phyloP scores from a whole-genome alignment of 1,140 invertebrate species.

The Drosophila asahinai region DNA sequence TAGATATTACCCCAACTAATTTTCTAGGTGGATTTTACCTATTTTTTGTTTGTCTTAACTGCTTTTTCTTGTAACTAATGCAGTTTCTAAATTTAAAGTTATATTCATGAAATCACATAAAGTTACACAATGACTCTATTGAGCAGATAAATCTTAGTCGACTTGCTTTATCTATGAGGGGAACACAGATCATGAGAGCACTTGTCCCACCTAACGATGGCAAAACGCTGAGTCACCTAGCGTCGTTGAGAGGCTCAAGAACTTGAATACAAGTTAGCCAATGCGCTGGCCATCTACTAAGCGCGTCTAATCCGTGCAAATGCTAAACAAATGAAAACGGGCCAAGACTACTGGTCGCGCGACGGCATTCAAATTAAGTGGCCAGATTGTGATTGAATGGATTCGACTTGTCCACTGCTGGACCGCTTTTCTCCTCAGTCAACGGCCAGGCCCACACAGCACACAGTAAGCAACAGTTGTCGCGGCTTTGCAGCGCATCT shows the following conservation, averaged over 20 bases:
- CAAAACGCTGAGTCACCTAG: slow-evolving; percentile 62
- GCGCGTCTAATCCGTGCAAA: slow-evolving; percentile 55
- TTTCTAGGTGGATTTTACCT: no score
- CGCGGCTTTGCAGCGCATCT: slow-evolving; percentile 68
- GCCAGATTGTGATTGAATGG: slow-evolving; percentile 38
- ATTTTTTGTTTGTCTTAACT: no score
- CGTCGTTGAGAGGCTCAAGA: slow-evolving; percentile 1
- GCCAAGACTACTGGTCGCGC: slow-evolving; percentile 55
- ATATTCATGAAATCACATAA: no score
- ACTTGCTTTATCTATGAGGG: slow-evolving; percentile 16
- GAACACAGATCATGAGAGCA: slow-evolving; percentile 22
- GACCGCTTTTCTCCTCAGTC: slow-evolving; percentile 36
- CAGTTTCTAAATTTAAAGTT: no score
- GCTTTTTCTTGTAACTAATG: no score
- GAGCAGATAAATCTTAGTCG: no score
- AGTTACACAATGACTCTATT: no score
- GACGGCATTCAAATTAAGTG: slow-evolving; percentile 65
- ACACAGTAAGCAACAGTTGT: slow-evolving; percentile 26
- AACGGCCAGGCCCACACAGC: slow-evolving; percentile 31
- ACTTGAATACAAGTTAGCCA: slow-evolving; percentile 61
- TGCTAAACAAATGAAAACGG: slow-evolving; percentile 41
- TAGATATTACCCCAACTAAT: no score
- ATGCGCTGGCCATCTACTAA: slow-evolving; percentile 58
- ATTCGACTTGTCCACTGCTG: slow-evolving; percentile 34
- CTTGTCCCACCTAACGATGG: slow-evolving; percentile 30